Conservation (phyloP, 53 echinoderm and acorn worm genomes). For the Stichopus horrens region DNA sequence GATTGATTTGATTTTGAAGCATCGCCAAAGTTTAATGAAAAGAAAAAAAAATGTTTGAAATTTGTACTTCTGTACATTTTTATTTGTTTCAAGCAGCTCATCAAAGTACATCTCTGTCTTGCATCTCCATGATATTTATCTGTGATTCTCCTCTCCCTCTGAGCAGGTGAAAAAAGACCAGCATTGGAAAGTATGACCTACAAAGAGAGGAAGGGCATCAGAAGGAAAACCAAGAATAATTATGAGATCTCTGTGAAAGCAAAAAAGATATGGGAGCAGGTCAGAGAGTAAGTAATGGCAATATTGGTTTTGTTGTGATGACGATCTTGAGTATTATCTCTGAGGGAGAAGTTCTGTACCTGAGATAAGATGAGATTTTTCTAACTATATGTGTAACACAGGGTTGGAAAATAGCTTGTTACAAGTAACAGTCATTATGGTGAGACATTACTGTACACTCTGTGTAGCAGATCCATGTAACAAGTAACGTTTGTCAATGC, state of each 20-base stretch:
- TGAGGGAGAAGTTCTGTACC: no score
- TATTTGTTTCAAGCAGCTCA: neutral
- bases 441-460: no score
- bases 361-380: no score
- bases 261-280: constrained; percentile 73
- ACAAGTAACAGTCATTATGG: no score
- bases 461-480: no score
- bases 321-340: neutral
- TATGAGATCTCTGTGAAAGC: constrained; percentile 74
- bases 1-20: no score
- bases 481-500: no score
- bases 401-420: no score
- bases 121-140: neutral
- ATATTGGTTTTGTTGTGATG: neutral
- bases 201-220: constrained; percentile 83
- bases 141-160: neutral
- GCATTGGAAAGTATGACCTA: constrained; percentile 76
- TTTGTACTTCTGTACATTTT: neutral
- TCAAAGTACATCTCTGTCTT: neutral
- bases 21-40: no score
- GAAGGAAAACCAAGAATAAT: constrained; percentile 75
- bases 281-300: constrained; percentile 69
- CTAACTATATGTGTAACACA: no score
- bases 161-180: constrained; percentile 50
- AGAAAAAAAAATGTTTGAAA: no score